Evolutionary conservation across 1,140 invertebrate genomes (phyloP), one percentile per base, ranked within the genome.

Genomic region (Tetramorium alpestre): DNA sequence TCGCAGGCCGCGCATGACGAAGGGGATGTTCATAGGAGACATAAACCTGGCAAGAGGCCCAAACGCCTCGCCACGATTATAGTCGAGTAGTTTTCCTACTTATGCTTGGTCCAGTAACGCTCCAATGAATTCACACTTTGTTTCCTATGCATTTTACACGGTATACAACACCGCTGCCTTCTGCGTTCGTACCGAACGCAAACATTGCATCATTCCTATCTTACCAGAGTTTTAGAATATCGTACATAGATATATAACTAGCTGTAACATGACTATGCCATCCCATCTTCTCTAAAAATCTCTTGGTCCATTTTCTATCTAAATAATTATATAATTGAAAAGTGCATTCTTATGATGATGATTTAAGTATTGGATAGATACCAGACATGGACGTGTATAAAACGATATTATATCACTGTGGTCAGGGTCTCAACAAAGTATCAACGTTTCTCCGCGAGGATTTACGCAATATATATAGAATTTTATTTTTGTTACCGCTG

Each of bases 121-220:
- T 73, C 70, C 70, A 80, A 54, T 58, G 13, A 86, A 75, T 88
- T 89, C 33, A 73, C 87, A 51, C 70, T 77, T 69, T 84, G 51
- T 85, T 88, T 91, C 85, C 75, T 91, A 92, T 86, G 86, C 88
- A 89, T 89, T 92, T 92, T 90, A 78, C 80, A 89, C 87, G 58
- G 76, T 88, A 86, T 86, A 44, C 64, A 80, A 88, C 56, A 81
- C 81, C 54, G 73, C 75, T 88, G 85, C 90, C 90, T 91, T 88
- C 72, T 62, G 76, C 49, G 85, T 78, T 90, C 72, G 60, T 85
- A 33, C 86, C 67, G 88, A 56, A 90, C 28, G 86, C 77, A 64
- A 90, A 87, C 72, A 73, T 91, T 87, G 81, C 89, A 92, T 92
- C 91, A 93, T 93, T 93, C 92, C 93, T 93, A 93, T 92, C 87